phyloP scores from a whole-genome alignment of 1,140 invertebrate genomes.

The Hycleus cichorii region DNA sequence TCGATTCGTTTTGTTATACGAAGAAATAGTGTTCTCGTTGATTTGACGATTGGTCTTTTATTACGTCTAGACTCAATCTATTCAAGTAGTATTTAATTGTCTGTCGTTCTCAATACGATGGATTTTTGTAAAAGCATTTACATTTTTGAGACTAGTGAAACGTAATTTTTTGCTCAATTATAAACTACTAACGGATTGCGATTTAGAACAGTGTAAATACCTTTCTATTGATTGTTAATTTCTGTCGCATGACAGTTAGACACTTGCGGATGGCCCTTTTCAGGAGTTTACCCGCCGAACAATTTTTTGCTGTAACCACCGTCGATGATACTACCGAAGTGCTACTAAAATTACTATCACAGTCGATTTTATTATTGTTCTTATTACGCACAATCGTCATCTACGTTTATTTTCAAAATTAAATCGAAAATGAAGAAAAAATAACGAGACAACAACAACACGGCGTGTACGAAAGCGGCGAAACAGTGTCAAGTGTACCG shows the following conservation, averaged over 20 bases:
- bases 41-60: neutral
- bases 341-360: neutral
- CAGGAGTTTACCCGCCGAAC: constrained; percentile 16
- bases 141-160: too few species aligned
- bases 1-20: too few species aligned
- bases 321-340: neutral
- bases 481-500: constrained; percentile 30
- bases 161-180: too few species aligned
- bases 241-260: constrained; percentile 34
- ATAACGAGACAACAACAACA: neutral
- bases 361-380: constrained; percentile 8
- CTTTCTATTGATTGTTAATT: constrained; percentile 37
- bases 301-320: constrained; percentile 1
- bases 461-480: neutral
- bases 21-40: too few species aligned
- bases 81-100: neutral
- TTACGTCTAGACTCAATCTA: constrained; percentile 6
- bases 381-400: constrained; percentile 6
- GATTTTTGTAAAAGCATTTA: neutral
- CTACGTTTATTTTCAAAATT: neutral
- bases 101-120: neutral
- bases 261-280: constrained; percentile 36
- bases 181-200: too few species aligned
- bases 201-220: constrained; percentile 17
- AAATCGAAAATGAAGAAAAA: constrained; percentile 1